phyloP scores from a whole-genome alignment of 92 coral and sea anemone genomes.

The Zoanthus gigantus region DNA sequence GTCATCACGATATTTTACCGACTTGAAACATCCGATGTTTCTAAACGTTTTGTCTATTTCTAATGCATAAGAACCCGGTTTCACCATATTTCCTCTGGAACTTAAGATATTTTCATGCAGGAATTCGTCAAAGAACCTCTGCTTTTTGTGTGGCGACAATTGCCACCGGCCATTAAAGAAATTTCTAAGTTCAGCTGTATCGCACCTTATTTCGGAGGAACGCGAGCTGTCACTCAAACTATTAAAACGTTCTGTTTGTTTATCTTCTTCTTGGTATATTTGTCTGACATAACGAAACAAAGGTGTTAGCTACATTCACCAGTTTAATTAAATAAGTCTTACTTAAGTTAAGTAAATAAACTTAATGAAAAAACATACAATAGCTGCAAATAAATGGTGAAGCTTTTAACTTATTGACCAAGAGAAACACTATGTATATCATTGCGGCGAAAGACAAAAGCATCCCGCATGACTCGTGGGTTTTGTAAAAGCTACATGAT shows the following conservation, averaged over 20 bases:
- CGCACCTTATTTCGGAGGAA: slow-evolving; percentile 23
- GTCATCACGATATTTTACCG: slow-evolving; percentile 28
- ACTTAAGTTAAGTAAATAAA: slow-evolving; percentile 94
- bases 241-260: slow-evolving; percentile 46
- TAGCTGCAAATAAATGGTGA: slow-evolving; percentile 56
- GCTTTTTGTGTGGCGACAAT: not conserved
- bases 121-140: not conserved
- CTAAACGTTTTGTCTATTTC: not conserved
- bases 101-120: not conserved
- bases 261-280: slow-evolving; percentile 40
- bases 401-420: slow-evolving; percentile 56
- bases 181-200: not conserved
- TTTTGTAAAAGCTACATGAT: slow-evolving; percentile 42
- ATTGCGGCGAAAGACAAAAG: slow-evolving; percentile 50
- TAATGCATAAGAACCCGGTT: slow-evolving; percentile 10
- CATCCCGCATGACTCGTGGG: slow-evolving; percentile 58
- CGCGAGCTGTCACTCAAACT: slow-evolving; percentile 40
- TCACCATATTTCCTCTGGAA: slow-evolving; percentile 3
- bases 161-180: slow-evolving; percentile 18
- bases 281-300: slow-evolving; percentile 36
- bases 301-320: slow-evolving; percentile 53
- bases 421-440: slow-evolving; percentile 63
- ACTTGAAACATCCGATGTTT: not conserved
- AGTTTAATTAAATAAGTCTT: slow-evolving; percentile 89
- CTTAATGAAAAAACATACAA: slow-evolving; percentile 92